phyloP scores from a whole-genome alignment of 2,888 invertebrate genomes.

The Drosophila merina region DNA sequence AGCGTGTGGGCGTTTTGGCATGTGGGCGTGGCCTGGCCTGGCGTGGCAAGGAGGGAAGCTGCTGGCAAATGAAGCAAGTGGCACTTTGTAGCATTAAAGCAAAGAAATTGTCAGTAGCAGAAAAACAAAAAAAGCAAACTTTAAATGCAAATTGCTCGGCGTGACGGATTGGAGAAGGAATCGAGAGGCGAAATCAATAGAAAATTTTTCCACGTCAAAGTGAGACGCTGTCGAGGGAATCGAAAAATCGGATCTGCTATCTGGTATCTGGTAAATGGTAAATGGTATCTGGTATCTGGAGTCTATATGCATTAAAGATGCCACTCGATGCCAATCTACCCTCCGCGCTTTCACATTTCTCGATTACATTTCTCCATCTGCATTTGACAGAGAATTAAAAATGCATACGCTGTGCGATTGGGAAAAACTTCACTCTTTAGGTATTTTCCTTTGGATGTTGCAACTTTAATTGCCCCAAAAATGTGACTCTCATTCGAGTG shows the following conservation, averaged over 20 bases:
- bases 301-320: conserved; percentile 16
- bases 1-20: conserved; percentile 53
- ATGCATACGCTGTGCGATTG: conserved; percentile 60
- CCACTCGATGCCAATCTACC: conserved; percentile 4
- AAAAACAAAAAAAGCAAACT: conserved; percentile 37
- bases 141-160: conserved; percentile 67
- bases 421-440: conserved; percentile 29
- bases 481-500: conserved; percentile 2
- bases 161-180: conserved; percentile 22
- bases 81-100: conserved; percentile 69
- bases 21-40: conserved; percentile 28
- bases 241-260: conserved; percentile 13
- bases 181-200: conserved; percentile 60
- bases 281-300: background rate
- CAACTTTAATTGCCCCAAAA: conserved; percentile 30
- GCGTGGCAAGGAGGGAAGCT: conserved; percentile 1
- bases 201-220: conserved; percentile 72
- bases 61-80: conserved; percentile 49
- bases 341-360: conserved; percentile 1
- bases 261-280: background rate
- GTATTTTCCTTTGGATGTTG: conserved; percentile 23
- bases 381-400: conserved; percentile 57
- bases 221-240: conserved; percentile 33
- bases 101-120: conserved; percentile 32
- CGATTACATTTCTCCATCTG: conserved; percentile 19